A percentile compares a stretch with the other conserved stretches of the same genome.
Evolutionary conservation across 1,140 invertebrate species (phyloP).

Genomic region (Chelonus insularis): DNA sequence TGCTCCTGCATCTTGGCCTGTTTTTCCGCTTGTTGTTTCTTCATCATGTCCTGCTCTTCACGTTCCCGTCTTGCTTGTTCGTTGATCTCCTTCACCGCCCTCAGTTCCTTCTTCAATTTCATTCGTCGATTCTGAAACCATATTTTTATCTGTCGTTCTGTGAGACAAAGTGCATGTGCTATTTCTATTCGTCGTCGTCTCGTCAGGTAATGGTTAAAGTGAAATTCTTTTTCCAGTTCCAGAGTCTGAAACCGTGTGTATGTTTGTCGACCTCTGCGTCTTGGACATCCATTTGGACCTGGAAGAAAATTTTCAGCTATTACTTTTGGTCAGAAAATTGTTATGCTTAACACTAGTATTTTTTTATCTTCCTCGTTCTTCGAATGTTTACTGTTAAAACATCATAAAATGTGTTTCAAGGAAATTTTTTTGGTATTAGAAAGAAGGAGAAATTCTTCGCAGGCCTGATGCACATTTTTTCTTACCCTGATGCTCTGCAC

Average conservation of each 20-base stretch:
- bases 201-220: constrained; percentile 97
- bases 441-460: not conserved
- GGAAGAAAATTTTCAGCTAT: constrained; percentile 58
- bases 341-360: not conserved
- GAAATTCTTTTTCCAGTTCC: constrained; percentile 97
- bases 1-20: constrained; percentile 72
- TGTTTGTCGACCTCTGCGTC: constrained; percentile 90
- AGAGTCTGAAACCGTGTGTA: constrained; percentile 95
- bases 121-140: constrained; percentile 98
- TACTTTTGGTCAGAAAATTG: constrained; percentile 23
- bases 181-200: constrained; percentile 95
- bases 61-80: constrained; percentile 88
- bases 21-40: constrained; percentile 85
- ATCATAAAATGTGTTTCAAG: not conserved
- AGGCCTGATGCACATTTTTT: constrained; percentile 10
- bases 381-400: constrained; percentile 3
- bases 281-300: constrained; percentile 95
- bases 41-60: constrained; percentile 88
- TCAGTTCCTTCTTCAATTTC: constrained; percentile 96
- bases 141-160: constrained; percentile 96
- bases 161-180: constrained; percentile 92
- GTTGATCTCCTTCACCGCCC: constrained; percentile 93
- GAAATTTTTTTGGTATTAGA: not conserved
- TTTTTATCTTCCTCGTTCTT: constrained; percentile 22
- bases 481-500: constrained; percentile 11